Evolutionary conservation across 2,113 vertebrate species (phyloP).

Genomic region (Rutilus rutilus): DNA sequence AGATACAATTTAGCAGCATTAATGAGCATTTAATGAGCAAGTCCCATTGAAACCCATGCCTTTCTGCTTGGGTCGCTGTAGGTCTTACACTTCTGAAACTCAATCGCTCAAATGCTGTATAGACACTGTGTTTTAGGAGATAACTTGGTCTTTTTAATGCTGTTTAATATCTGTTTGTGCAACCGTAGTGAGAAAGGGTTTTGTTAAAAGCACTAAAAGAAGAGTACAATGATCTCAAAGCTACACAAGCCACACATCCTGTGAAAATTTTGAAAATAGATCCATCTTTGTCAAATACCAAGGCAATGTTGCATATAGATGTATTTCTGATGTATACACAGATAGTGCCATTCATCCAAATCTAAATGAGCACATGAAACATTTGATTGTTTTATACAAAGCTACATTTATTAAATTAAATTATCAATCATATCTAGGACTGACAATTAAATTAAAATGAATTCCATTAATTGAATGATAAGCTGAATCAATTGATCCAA

Average conservation of each 20-base stretch:
- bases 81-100: slow-evolving; percentile 11
- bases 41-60: slow-evolving; percentile 48
- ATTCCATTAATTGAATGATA: no score
- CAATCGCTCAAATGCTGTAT: not conserved
- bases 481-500: no score
- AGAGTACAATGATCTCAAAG: not conserved
- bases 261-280: slow-evolving; percentile 36
- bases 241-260: slow-evolving; percentile 32
- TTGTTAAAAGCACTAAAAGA: not conserved
- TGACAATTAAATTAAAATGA: no score
- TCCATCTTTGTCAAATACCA: slow-evolving; percentile 38
- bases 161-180: not conserved
- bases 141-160: not conserved
- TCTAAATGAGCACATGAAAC: no score
- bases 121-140: not conserved
- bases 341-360: no score
- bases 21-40: slow-evolving; percentile 57
- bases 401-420: no score
- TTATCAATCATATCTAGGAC: no score
- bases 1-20: slow-evolving; percentile 55
- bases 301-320: not conserved
- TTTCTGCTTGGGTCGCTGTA: slow-evolving; percentile 15
- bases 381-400: no score
- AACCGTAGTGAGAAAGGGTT: not conserved
- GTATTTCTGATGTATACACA: not conserved